Conservation (phyloP, 2,888 invertebrate genomes). For the Ophion ventricosus region DNA sequence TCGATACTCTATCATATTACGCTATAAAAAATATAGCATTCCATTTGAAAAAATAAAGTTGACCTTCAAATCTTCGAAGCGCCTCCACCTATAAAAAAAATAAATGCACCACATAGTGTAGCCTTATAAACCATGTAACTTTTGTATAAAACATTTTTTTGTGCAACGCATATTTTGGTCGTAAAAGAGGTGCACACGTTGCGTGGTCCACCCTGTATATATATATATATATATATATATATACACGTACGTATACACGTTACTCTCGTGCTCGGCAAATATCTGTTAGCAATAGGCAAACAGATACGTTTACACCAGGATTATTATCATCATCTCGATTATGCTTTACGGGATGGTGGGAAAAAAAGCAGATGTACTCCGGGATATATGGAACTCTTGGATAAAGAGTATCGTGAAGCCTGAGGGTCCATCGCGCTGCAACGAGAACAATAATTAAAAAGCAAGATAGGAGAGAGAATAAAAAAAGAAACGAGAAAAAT, state of each 20-base stretch:
- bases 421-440: neutral
- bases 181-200: too few species aligned
- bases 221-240: too few species aligned
- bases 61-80: too few species aligned
- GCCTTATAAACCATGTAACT: too few species aligned
- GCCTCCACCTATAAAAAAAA: too few species aligned
- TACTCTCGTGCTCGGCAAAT: conserved; percentile 23
- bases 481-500: neutral
- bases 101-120: too few species aligned
- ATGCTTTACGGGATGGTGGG: conserved; percentile 4
- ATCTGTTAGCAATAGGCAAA: conserved; percentile 33
- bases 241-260: neutral
- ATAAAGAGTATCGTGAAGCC: neutral
- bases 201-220: too few species aligned
- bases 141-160: too few species aligned
- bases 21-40: too few species aligned
- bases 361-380: conserved; percentile 12
- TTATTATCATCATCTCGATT: conserved; percentile 10
- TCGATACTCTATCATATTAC: too few species aligned
- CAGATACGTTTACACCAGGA: conserved; percentile 43
- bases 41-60: too few species aligned
- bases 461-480: neutral
- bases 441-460: conserved; percentile 14
- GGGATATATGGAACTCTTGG: conserved; percentile 26
- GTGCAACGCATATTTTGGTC: too few species aligned